Conservation (phyloP, 1,140 invertebrate genomes). For the Argopecten irradians region DNA sequence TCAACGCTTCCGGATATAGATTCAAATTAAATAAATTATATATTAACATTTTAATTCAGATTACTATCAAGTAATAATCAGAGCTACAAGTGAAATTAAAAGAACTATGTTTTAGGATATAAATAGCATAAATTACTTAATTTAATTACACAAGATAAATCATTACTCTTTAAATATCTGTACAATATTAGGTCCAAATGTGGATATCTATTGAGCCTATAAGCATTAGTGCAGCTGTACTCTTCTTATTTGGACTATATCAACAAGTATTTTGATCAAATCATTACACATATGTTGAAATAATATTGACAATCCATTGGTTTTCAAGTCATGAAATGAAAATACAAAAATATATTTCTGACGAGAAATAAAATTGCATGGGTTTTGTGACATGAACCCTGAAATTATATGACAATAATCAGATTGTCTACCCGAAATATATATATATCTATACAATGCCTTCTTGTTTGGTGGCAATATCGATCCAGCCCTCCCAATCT, state of each 20-base stretch:
- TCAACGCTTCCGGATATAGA: background rate
- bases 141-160: background rate
- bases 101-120: background rate
- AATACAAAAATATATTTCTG: background rate
- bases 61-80: conserved; percentile 12
- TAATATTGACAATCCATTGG: background rate
- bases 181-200: conserved; percentile 1
- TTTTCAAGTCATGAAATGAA: background rate
- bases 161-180: conserved; percentile 18
- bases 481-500: background rate
- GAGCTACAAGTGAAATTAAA: background rate
- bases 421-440: background rate
- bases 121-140: conserved; percentile 23
- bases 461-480: background rate
- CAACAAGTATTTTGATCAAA: background rate
- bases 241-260: too few species aligned
- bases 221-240: background rate
- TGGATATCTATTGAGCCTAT: background rate
- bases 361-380: background rate
- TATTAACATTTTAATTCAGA: conserved; percentile 18
- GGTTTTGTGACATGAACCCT: background rate
- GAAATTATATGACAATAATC: background rate
- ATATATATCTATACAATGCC: background rate
- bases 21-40: conserved; percentile 21
- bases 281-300: background rate